Evolutionary conservation across 2,888 invertebrate species (phyloP), one percentile per base, ranked within the genome.

Genomic region (Zaprionus bogoriensis): DNA sequence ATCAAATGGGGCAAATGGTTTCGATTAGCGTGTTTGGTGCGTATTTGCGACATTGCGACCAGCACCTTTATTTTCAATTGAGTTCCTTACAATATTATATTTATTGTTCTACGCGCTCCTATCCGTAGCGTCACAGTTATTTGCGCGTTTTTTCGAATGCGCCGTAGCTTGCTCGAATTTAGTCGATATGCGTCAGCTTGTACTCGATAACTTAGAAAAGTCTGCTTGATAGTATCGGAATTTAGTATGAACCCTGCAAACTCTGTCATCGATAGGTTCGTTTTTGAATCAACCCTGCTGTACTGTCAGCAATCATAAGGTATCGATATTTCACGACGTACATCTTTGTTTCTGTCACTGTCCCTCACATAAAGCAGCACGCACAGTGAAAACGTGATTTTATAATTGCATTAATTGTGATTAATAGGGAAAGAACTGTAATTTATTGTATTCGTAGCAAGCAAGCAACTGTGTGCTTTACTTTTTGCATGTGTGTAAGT

Each of bases 1-100:
- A 89, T 66, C 9, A 89, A 46, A 14, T 81, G 72, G 1, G 88
- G 86, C 28, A 91, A 74, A 55, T 90, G 87, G 3, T 61, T 68
- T 17, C 87, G 76, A 1, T 65, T 84, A 38, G 89, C 89, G 42
- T 88, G 83, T 48, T 89, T 89, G 0, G 62, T 52, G 20, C 77
- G 76, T 7, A 27, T 7, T 12, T 64, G 65, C 4, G 81, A 9
- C 84, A 81, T 81, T 25, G 14, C 6, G n/a, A n/a, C n/a, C n/a
- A n/a, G n/a, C n/a, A n/a, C n/a, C n/a, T n/a, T 4, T 9, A 30
- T 9, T 12, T 14, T 22, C 1, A 36, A 12, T 9, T 22, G 12
- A 42, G 6, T 19, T 39, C 9, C n/a, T 30, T 2, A 3, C 3
- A 23, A 52, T n/a, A 2, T 9, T 2, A 20, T 19, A 23, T 1